Conservation (phyloP, 1,140 invertebrate genomes). For the Halictus rubicundus region DNA sequence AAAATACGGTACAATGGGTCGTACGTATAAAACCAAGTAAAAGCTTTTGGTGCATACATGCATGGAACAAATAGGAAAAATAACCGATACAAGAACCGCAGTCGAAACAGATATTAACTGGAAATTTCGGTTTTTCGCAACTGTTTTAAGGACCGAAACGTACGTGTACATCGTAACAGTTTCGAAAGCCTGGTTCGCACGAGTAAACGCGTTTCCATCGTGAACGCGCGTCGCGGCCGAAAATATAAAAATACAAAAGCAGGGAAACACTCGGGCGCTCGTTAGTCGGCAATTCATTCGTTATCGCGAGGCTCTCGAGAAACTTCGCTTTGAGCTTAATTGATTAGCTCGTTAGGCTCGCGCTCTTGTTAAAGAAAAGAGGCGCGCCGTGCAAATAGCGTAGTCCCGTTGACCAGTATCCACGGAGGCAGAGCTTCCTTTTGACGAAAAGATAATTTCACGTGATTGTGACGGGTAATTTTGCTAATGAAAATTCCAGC, state of each 20-base stretch:
- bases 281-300: neutral
- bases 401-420: neutral
- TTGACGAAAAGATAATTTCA: constrained; percentile 16
- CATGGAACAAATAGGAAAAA: too few species aligned
- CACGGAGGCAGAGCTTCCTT: neutral
- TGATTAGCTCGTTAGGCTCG: neutral
- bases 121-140: too few species aligned
- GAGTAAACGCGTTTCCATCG: too few species aligned
- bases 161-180: too few species aligned
- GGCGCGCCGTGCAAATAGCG: neutral
- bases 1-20: too few species aligned
- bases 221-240: too few species aligned
- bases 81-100: too few species aligned
- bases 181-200: too few species aligned
- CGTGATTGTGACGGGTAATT: constrained; percentile 10
- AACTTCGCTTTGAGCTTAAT: neutral
- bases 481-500: constrained; percentile 18
- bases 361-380: neutral
- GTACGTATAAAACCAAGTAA: too few species aligned
- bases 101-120: too few species aligned
- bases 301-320: neutral
- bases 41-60: too few species aligned
- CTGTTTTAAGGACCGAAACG: too few species aligned
- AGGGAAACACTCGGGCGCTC: neutral
- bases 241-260: neutral